phyloP scores from a whole-genome alignment of 2,797 vertebrate species.

The Hirundo rustica region DNA sequence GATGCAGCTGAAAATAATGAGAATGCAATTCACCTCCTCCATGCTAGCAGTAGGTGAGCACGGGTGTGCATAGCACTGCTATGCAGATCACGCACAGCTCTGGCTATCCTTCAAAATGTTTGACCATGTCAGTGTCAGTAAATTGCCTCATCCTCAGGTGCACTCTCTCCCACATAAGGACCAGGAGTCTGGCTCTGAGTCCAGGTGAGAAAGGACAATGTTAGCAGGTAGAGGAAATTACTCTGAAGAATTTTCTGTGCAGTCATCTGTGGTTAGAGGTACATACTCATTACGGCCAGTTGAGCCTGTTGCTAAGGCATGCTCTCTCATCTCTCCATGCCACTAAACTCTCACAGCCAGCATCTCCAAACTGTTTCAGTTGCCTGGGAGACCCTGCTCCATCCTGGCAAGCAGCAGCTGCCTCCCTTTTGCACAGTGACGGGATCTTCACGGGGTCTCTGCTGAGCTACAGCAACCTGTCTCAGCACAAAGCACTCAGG shows the following conservation, averaged over 20 bases:
- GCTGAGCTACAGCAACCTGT: background rate
- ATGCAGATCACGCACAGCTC: background rate
- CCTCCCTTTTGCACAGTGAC: background rate
- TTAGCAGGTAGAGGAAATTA: background rate
- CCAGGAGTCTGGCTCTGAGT: background rate
- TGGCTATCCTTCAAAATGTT: background rate
- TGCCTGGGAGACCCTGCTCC: slow-evolving; percentile 16
- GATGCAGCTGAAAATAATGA: background rate
- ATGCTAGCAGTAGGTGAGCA: background rate
- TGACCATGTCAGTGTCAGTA: background rate
- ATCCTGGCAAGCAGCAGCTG: fast-evolving
- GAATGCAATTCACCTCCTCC: background rate
- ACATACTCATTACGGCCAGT: fast-evolving
- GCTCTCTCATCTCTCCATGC: background rate
- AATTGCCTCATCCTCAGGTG: background rate
- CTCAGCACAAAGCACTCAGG: background rate
- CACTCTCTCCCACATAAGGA: fast-evolving
- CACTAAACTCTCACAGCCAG: background rate
- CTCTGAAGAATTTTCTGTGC: background rate
- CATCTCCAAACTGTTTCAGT: background rate
- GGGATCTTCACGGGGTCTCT: background rate
- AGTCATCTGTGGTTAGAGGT: background rate
- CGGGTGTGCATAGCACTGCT: fast-evolving
- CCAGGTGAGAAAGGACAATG: background rate
- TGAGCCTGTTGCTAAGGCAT: slow-evolving; percentile 18